These are phyloP conservation scores for Dorcus parallelipipedus DNA, from an alignment of 2,888 invertebrate genomes.

Conservation along the genomic window DNA sequence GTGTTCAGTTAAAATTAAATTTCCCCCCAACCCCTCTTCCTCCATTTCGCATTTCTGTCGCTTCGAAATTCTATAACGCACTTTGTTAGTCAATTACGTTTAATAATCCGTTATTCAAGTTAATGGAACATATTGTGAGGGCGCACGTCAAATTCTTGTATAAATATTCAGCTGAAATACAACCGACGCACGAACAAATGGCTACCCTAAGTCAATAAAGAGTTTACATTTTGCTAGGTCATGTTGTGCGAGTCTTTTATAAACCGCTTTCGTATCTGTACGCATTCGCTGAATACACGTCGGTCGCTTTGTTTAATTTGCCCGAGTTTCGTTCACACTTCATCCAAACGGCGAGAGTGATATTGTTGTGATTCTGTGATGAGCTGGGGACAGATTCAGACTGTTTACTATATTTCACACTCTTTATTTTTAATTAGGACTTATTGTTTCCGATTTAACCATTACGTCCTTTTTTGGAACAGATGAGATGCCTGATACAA, in stretches of 20 bases:
- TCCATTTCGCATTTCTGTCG: too few species aligned
- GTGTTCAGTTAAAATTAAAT: too few species aligned
- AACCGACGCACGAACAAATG: not conserved
- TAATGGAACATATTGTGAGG: too few species aligned
- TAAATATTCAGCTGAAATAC: not conserved
- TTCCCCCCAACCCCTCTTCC: too few species aligned
- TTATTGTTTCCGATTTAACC: too few species aligned
- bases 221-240: constrained; percentile 17
- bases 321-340: not conserved
- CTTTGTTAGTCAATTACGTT: too few species aligned
- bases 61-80: too few species aligned
- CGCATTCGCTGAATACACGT: constrained; percentile 18
- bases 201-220: constrained; percentile 17
- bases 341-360: not conserved
- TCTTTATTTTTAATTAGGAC: too few species aligned
- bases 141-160: not conserved
- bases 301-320: constrained; percentile 13
- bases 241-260: constrained; percentile 16
- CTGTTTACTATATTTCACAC: too few species aligned
- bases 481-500: too few species aligned
- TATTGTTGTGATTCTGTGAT: not conserved
- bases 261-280: constrained; percentile 15
- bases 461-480: too few species aligned
- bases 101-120: too few species aligned
- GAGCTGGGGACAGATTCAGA: not conserved